A percentile compares a stretch with the other conserved stretches of the same genome.
phyloP scores from a whole-genome alignment of 1,140 invertebrate species.

The Philopotamus ludificatus region DNA sequence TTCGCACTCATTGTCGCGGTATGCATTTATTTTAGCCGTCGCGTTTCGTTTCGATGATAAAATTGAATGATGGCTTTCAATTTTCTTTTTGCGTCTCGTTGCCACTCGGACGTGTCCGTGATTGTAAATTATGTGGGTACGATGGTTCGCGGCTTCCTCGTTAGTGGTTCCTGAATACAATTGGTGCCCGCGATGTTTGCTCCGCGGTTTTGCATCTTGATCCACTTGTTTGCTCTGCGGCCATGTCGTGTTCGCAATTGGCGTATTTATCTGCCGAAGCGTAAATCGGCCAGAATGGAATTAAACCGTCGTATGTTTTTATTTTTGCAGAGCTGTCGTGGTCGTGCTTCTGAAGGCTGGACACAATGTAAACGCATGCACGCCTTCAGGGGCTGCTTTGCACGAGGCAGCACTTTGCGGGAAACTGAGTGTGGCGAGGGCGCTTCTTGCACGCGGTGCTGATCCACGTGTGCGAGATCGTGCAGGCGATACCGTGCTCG shows the following conservation, averaged over 20 bases:
- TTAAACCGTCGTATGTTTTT: conserved; percentile 18
- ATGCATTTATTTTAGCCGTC: neutral
- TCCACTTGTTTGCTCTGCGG: neutral
- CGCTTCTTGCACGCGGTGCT: conserved; percentile 79
- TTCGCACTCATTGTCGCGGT: neutral
- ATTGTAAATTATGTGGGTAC: conserved; percentile 7
- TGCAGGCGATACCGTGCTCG: conserved; percentile 80
- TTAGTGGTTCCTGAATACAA: conserved; percentile 7
- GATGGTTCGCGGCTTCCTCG: conserved; percentile 13
- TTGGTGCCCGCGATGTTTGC: conserved; percentile 1
- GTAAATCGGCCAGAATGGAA: too few species aligned
- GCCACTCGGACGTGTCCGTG: neutral
- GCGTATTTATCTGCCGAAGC: too few species aligned
- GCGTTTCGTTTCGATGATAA: neutral
- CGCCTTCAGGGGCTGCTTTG: conserved; percentile 84
- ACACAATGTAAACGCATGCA: conserved; percentile 86
- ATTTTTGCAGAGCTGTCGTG: conserved; percentile 72
- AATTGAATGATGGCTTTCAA: too few species aligned
- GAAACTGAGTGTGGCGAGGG: conserved; percentile 85
- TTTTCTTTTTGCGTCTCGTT: too few species aligned
- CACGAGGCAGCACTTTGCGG: conserved; percentile 94
- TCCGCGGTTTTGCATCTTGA: neutral
- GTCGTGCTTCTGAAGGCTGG: conserved; percentile 79
- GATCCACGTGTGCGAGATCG: conserved; percentile 77
- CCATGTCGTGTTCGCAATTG: too few species aligned